These are phyloP conservation scores for Habrosyne pyritoides DNA, from an alignment of 2,888 invertebrate genomes.

Conservation along the genomic window DNA sequence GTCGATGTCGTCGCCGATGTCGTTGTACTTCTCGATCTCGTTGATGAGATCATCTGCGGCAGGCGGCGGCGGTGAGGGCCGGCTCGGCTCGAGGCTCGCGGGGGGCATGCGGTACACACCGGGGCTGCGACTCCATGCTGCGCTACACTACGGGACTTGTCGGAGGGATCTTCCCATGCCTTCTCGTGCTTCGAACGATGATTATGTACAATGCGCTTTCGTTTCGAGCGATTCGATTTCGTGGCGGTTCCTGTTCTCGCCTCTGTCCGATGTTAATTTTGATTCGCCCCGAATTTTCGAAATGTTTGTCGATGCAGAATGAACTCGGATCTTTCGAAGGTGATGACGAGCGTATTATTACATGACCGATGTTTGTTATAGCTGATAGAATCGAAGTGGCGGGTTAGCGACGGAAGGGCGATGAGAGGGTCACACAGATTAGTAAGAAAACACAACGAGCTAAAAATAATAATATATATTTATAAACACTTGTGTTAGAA, in stretches of 20 bases:
- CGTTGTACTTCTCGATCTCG: conserved; percentile 96
- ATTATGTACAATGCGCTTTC: conserved; percentile 47
- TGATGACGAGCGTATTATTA: conserved; percentile 35
- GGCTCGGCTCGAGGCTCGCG: conserved; percentile 10
- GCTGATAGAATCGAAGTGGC: conserved; percentile 76
- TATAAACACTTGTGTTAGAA: conserved; percentile 84
- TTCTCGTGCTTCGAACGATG: conserved; percentile 55
- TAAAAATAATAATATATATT: conserved; percentile 85
- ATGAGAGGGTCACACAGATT: conserved; percentile 66
- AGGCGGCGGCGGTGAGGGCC: conserved; percentile 52
- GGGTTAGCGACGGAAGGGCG: conserved; percentile 42
- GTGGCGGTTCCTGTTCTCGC: conserved; percentile 21
- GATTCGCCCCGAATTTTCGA: conserved; percentile 34
- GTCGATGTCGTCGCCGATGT: conserved; percentile 96
- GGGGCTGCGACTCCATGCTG: conserved; percentile 49
- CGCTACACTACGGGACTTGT: conserved; percentile 51
- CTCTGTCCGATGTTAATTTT: conserved; percentile 25
- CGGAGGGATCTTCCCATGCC: conserved; percentile 53
- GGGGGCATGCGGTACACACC: conserved; percentile 25
- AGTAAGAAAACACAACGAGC: conserved; percentile 75
- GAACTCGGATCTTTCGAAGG: conserved; percentile 25
- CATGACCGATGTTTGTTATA: conserved; percentile 53
- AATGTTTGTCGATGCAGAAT: conserved; percentile 19
- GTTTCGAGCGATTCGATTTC: conserved; percentile 14
- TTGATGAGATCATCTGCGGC: conserved; percentile 91